Evolutionary conservation across 2,797 vertebrate species (phyloP).

Genomic region (Uromys caudimaculatus): DNA sequence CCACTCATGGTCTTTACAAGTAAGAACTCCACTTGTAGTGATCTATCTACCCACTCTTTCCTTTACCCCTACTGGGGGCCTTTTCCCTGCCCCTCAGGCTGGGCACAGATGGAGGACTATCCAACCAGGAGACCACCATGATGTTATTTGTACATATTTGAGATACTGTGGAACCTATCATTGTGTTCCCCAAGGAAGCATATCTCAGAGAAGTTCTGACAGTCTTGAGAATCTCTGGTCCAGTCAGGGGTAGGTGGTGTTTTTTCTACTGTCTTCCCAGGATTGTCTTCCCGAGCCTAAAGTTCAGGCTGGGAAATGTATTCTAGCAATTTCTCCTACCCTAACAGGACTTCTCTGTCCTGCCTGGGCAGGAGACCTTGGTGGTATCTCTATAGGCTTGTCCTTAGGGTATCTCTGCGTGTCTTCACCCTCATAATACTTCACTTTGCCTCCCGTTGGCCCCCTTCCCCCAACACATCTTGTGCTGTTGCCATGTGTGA

Average conservation of each 20-base stretch:
- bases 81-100: too few species aligned
- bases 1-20: background rate
- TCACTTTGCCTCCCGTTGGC: background rate
- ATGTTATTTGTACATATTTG: background rate
- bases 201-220: too few species aligned
- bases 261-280: background rate
- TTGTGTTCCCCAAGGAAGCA: background rate
- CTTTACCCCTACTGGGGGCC: background rate
- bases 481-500: background rate
- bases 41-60: background rate
- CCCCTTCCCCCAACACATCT: fast-evolving
- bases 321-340: background rate
- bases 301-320: background rate
- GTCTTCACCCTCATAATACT: background rate
- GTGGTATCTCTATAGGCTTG: background rate
- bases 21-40: too few species aligned
- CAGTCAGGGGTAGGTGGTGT: background rate
- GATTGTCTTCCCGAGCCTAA: background rate
- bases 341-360: background rate
- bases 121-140: fast-evolving
- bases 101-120: background rate
- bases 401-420: background rate
- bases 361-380: background rate
- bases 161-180: background rate
- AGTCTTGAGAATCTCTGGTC: background rate